phyloP scores from a whole-genome alignment of 2,113 vertebrate species.

The Rostratula benghalensis region DNA sequence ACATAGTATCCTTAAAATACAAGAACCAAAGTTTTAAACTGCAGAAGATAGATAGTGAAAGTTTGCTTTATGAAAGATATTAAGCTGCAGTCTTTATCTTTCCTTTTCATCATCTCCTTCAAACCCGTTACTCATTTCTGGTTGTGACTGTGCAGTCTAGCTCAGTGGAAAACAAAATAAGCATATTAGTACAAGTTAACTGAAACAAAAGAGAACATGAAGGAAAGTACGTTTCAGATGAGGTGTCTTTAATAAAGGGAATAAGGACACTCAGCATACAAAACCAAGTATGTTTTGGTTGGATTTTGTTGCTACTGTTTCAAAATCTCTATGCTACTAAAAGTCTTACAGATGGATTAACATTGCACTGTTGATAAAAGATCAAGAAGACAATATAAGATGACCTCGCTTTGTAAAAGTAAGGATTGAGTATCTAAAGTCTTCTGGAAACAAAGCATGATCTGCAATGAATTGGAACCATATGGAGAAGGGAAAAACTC shows the following conservation, averaged over 20 bases:
- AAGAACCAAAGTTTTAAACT: neutral
- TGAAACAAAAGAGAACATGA: neutral
- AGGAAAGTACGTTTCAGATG: neutral
- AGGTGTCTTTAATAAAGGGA: neutral
- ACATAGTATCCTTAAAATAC: neutral
- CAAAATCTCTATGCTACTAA: neutral
- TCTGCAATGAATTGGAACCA: constrained; percentile 61
- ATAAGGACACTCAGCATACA: neutral
- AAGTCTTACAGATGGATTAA: neutral
- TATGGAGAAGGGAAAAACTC: constrained; percentile 1
- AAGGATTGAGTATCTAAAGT: constrained; percentile 24
- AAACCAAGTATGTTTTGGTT: neutral
- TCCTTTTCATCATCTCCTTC: neutral
- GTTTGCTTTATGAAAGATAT: neutral
- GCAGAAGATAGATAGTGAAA: neutral
- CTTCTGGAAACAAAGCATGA: constrained; percentile 53
- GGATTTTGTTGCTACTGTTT: constrained; percentile 9
- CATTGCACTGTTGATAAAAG: constrained; percentile 27
- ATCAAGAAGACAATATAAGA: constrained; percentile 35
- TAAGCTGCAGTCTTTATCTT: neutral
- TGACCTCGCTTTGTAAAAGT: constrained; percentile 26
- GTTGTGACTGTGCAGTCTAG: neutral
- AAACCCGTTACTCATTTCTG: neutral
- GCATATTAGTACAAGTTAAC: neutral
- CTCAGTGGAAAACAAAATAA: neutral